Percentiles rank a stretch among this genome's conserved stretches.
phyloP scores from a whole-genome alignment of 2,113 vertebrate species.

The Lophochroa leadbeateri region DNA sequence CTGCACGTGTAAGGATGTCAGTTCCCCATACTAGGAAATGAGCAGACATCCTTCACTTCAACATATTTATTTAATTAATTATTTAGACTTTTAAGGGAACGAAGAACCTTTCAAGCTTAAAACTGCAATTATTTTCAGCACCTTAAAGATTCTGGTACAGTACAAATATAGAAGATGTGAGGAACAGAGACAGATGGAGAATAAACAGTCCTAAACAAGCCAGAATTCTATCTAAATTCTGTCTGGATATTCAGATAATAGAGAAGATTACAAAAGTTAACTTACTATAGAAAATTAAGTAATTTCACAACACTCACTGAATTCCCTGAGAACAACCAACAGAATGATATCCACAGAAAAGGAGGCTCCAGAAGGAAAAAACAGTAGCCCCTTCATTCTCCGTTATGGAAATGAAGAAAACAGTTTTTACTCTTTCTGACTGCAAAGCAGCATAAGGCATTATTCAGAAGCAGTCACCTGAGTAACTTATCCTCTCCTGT shows the following conservation, averaged over 20 bases:
- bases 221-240: neutral
- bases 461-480: neutral
- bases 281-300: neutral
- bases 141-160: neutral
- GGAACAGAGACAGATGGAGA: neutral
- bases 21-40: neutral
- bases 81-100: neutral
- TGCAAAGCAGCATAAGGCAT: neutral
- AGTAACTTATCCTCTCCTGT: neutral
- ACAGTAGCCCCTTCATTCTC: neutral
- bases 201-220: neutral
- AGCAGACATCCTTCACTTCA: neutral
- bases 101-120: neutral
- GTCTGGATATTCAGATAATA: neutral
- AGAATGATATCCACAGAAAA: neutral
- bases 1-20: neutral
- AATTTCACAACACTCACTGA: neutral
- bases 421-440: neutral
- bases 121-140: neutral
- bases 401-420: neutral
- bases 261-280: neutral
- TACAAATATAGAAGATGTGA: neutral
- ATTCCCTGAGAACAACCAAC: neutral
- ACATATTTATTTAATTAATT: neutral
- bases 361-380: neutral